These are phyloP conservation scores for Lacanobia oleracea DNA, from an alignment of 2,888 invertebrate species.

Conservation along the genomic window DNA sequence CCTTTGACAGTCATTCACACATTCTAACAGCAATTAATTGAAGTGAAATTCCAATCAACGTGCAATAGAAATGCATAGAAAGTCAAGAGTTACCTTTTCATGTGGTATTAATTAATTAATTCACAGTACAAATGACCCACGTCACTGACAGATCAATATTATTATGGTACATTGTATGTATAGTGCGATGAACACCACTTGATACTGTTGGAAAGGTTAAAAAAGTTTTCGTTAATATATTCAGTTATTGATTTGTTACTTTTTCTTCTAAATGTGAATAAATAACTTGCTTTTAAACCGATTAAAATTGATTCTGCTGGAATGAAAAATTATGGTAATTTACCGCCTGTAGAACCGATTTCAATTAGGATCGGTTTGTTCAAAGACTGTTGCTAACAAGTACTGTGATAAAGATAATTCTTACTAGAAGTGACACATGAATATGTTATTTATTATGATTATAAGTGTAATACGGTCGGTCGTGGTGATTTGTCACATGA, in stretches of 20 bases:
- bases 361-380: conserved; percentile 7
- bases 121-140: conserved; percentile 48
- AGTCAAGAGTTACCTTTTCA: conserved; percentile 41
- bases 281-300: not conserved
- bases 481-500: conserved; percentile 28
- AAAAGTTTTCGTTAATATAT: no score
- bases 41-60: conserved; percentile 51
- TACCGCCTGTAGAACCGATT: conserved; percentile 3
- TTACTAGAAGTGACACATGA: conserved; percentile 12
- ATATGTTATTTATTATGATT: conserved; percentile 27
- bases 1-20: conserved; percentile 32
- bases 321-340: not conserved
- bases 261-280: not conserved
- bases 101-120: conserved; percentile 61
- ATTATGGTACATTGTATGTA: conserved; percentile 36
- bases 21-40: conserved; percentile 44
- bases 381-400: conserved; percentile 5
- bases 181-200: conserved; percentile 36
- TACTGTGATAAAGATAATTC: conserved; percentile 34
- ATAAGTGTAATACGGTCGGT: conserved; percentile 25
- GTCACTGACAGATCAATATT: conserved; percentile 50
- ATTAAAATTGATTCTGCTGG: no score
- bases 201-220: conserved; percentile 15
- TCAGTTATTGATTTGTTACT: no score
- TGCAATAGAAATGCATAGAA: conserved; percentile 47